Evolutionary conservation across 2,113 vertebrate species (phyloP), one percentile per base, ranked within the genome.

Genomic region (Galeopterus variegatus): DNA sequence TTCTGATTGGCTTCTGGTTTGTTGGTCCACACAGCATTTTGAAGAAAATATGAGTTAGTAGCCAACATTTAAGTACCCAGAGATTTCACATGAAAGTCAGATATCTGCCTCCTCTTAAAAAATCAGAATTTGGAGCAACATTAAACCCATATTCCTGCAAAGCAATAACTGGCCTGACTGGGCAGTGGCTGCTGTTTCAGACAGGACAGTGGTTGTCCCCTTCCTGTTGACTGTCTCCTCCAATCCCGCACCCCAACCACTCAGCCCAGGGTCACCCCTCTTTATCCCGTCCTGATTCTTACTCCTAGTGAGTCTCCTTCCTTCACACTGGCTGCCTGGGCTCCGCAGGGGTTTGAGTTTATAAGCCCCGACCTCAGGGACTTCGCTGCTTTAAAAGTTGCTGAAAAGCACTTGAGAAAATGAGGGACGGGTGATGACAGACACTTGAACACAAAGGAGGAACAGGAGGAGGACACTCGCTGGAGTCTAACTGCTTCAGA

Each of bases 71-170:
- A 94, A 97, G 89, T 69, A 90, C 24, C 64, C 79, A 28, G 50
- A 92, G 41, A 94, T 89, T 95, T 97, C 70, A 89, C 23, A 70
- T 70, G 91, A 96, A 94, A 88, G 33, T 5, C 45, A 88, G 50
- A 88, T 83, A 93, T 93, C 36, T 56, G 36, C 45, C 5, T 92
- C 95, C 41, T 54, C 36, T 87, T 64, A 26, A 95, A 82, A 96
- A 91, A 76, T 84, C 19, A 92, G 62, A 88, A 88, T 90, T 87
- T 50, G 52, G 19, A 45, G 4, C 48, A 90, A 60, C 56, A 86
- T 54, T 81, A 60, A 80, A 36, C 54, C 10, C 26, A 18, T 80
- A 90, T 75, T 69, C 15, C 7, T 56, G 33, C 9, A 80, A 85
- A 92, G 33, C 8, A 88, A 45, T 56, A 83, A 54, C n/a, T 77